phyloP scores from a whole-genome alignment of 1,140 invertebrate genomes.

The Drosophila neocordata region DNA sequence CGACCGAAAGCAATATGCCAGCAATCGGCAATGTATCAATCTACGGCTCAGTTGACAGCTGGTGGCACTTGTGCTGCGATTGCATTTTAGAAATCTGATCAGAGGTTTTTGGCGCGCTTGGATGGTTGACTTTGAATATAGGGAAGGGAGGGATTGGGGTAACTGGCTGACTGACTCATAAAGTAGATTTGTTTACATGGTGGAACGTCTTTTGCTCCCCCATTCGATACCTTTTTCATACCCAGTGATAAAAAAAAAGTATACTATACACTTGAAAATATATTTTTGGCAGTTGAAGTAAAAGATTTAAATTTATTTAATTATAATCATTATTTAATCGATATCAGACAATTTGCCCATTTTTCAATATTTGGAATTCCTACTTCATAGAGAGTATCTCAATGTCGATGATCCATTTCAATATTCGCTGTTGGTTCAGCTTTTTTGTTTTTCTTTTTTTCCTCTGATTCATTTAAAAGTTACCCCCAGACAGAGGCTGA shows the following conservation, averaged over 20 bases:
- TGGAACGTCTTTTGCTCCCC: conserved; percentile 5
- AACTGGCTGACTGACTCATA: conserved; percentile 1
- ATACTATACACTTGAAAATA: background rate
- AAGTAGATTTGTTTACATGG: conserved; percentile 18
- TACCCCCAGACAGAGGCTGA: background rate
- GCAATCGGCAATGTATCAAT: conserved; percentile 6
- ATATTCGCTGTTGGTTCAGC: background rate
- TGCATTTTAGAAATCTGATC: conserved; percentile 18
- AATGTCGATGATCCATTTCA: background rate
- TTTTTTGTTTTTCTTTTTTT: background rate
- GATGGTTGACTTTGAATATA: background rate
- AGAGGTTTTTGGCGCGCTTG: conserved; percentile 16
- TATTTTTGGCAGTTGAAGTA: too few species aligned
- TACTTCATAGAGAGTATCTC: background rate
- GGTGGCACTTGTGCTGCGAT: conserved; percentile 16
- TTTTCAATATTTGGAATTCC: too few species aligned
- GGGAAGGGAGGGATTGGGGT: background rate
- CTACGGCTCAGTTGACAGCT: conserved; percentile 20
- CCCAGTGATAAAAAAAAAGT: background rate
- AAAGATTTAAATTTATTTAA: too few species aligned
- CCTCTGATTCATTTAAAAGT: conserved; percentile 16
- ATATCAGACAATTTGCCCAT: background rate
- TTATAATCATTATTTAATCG: too few species aligned
- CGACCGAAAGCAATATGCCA: background rate
- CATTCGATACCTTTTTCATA: background rate